phyloP scores from a whole-genome alignment of 1,140 invertebrate species.

The Cheumatopsyche charites region DNA sequence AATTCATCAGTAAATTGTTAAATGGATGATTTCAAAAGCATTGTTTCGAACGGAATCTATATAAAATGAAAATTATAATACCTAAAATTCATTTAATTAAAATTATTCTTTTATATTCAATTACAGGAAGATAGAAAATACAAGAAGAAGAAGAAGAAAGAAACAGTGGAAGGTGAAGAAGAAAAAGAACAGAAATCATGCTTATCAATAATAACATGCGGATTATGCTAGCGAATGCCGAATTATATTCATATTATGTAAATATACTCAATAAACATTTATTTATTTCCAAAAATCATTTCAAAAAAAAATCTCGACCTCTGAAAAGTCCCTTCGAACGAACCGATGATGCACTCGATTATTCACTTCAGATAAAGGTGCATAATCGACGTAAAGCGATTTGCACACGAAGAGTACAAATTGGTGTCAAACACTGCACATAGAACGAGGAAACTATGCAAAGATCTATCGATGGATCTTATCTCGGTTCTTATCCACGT shows the following conservation, averaged over 20 bases:
- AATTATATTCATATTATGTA: constrained; percentile 4
- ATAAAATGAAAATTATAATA: too few relatives aligned
- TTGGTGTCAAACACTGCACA: not conserved
- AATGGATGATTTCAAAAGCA: too few relatives aligned
- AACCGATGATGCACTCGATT: too few relatives aligned
- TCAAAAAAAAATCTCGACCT: too few relatives aligned
- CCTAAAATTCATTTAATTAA: too few relatives aligned
- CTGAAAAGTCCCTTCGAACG: too few relatives aligned
- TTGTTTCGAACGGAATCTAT: too few relatives aligned
- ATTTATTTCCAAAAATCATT: too few relatives aligned
- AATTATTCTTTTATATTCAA: not conserved
- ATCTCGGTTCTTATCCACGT: not conserved
- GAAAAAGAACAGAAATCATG: constrained; percentile 25
- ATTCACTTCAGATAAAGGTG: too few relatives aligned
- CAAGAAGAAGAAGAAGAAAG: constrained; percentile 26
- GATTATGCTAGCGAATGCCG: constrained; percentile 12
- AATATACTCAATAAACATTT: not conserved
- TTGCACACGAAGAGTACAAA: not conserved
- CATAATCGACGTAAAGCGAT: not conserved
- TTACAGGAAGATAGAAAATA: constrained; percentile 23
- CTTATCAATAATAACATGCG: constrained; percentile 32
- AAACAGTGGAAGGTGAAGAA: not conserved
- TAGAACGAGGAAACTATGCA: not conserved
- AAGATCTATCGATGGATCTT: not conserved
- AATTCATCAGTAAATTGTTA: too few relatives aligned